phyloP scores from a whole-genome alignment of 2,888 invertebrate species.

The Acanthosepion lycidas region DNA sequence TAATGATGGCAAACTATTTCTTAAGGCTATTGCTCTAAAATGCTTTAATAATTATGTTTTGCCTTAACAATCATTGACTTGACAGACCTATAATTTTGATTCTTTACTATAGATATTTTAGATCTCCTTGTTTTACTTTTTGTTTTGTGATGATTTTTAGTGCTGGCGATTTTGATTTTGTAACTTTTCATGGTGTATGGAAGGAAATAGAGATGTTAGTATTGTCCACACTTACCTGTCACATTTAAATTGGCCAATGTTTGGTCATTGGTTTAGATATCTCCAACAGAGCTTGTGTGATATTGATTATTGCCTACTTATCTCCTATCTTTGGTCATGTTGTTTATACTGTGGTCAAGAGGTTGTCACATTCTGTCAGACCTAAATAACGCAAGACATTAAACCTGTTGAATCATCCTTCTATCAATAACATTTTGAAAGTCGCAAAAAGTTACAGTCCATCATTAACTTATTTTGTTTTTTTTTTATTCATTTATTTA shows the following conservation, averaged over 20 bases:
- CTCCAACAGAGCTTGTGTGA: background rate
- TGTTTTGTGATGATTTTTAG: background rate
- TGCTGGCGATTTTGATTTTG: background rate
- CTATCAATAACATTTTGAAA: background rate
- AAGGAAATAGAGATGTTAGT: background rate
- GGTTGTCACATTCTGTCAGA: background rate
- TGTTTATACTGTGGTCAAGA: background rate
- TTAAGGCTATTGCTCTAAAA: too few species aligned
- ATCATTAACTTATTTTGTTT: background rate
- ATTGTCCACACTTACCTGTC: background rate
- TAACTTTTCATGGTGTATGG: background rate
- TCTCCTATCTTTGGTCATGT: background rate
- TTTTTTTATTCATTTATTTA: conserved; percentile 34
- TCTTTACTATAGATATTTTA: too few species aligned
- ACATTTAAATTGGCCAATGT: background rate
- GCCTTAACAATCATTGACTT: too few species aligned
- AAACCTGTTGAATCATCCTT: background rate
- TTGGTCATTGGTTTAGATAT: background rate
- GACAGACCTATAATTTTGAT: too few species aligned
- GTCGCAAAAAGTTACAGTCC: background rate
- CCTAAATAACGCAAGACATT: background rate
- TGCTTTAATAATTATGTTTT: too few species aligned
- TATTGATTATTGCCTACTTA: conserved; percentile 1
- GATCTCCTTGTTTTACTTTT: too few species aligned
- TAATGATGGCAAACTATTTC: too few species aligned